Evolutionary conservation across 2,797 vertebrate genomes (phyloP), one percentile per base, ranked within the genome.

Genomic region (Gymnopithys bicolor): DNA sequence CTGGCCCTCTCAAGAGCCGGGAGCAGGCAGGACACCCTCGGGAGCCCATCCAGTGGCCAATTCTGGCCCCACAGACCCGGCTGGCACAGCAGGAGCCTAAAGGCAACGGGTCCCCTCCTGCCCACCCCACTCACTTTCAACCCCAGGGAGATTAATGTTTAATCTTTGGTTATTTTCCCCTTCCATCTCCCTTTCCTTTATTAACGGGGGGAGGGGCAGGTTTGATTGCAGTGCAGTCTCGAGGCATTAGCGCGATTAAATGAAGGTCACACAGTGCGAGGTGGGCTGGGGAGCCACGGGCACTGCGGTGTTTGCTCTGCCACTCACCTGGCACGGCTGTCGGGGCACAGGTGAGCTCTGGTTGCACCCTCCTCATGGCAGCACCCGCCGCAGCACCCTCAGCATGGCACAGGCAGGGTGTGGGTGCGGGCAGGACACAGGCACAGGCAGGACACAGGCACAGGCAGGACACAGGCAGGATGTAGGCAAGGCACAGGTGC

Each of bases 171-270:
- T 17, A 41, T 41, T 41, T 41, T 41, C 41, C 41, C 41, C 41
- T 41, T 41, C 41, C 41, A 41, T 16, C 41, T 41, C 41, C 41
- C 41, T 41, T 41, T 7, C 41, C 41, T 17, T 41, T 41, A 41
- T 41, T 41, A 41, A 41, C 41, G 41, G 41, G 41, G 41, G 41
- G 41, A 41, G 16, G 41, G 41, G 41, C 41, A 7, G 41, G 41
- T 41, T 41, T 41, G 41, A 41, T 41, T 41, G 41, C 41, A 41
- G 41, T 6, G 41, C 41, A 41, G 41, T 17, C 41, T 41, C 41
- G 41, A 41, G 41, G 41, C 41, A 41, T 41, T 84, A 94, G 82
- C 75, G 19, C n/a, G 89, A 88, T 95, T 78, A 92, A 84, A 71
- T 8, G 62, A 94, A 95, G 87, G 92, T 89, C 84, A 46, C 0